Evolutionary conservation across 64 coral and sea anemone species (phyloP).

Genomic region (Trachythela sp.): DNA sequence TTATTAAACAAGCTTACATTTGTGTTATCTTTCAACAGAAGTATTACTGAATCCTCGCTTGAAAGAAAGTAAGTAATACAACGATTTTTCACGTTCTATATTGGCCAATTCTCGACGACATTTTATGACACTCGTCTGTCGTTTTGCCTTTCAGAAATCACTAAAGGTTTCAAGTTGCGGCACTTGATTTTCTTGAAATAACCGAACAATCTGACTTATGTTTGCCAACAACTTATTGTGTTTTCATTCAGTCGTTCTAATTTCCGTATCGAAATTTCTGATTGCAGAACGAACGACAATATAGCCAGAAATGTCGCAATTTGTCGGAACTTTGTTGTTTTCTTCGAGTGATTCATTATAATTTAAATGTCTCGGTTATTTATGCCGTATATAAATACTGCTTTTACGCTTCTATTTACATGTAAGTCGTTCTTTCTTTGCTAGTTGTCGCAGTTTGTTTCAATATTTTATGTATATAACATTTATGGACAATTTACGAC

Average conservation of each 20-base stretch:
- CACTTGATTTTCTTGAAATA: background rate
- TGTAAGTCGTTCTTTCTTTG: background rate
- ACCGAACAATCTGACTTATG: background rate
- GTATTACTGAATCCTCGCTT: background rate
- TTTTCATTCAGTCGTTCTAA: background rate
- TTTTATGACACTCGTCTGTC: background rate
- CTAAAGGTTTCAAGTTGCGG: background rate
- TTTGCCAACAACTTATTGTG: background rate
- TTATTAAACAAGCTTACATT: background rate
- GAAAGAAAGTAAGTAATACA: background rate
- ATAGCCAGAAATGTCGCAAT: background rate
- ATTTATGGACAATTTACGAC: background rate
- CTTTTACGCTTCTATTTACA: background rate
- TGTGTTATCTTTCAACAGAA: background rate
- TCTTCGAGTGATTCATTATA: background rate
- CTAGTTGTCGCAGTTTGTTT: background rate
- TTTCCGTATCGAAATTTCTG: background rate
- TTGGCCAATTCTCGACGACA: background rate
- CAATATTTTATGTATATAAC: background rate
- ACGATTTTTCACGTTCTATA: background rate
- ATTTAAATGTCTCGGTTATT: background rate
- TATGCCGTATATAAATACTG: background rate
- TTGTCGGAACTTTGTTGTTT: background rate
- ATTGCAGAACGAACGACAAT: background rate
- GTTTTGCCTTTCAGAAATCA: background rate